Evolutionary conservation across 2,888 invertebrate species (phyloP).

Genomic region (Lutraria lutraria): DNA sequence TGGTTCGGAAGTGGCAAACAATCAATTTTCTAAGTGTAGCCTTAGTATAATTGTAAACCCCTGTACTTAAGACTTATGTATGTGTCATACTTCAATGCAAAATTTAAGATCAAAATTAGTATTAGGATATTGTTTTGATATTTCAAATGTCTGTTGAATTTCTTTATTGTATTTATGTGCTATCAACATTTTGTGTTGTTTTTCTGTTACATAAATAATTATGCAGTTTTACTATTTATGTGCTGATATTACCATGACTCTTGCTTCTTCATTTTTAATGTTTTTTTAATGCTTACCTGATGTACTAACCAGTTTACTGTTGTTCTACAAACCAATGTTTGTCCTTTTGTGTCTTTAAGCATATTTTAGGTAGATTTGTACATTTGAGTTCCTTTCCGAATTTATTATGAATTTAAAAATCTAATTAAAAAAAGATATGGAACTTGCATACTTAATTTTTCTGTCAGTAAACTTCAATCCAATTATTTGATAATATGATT

Average conservation of each 20-base stretch:
- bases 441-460: too few species aligned
- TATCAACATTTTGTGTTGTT: neutral
- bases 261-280: neutral
- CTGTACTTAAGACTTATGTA: neutral
- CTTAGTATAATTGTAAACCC: too few species aligned
- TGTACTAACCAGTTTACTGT: neutral
- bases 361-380: too few species aligned
- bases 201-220: neutral
- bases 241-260: neutral
- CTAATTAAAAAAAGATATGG: too few species aligned
- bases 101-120: constrained; percentile 17
- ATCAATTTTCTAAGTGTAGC: too few species aligned
- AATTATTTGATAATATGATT: too few species aligned
- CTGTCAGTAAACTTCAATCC: too few species aligned
- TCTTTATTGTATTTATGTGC: constrained; percentile 5
- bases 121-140: neutral
- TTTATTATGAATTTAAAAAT: too few species aligned
- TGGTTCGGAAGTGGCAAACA: too few species aligned
- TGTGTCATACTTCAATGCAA: neutral
- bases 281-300: neutral
- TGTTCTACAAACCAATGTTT: neutral
- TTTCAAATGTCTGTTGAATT: neutral
- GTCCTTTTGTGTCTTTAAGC: too few species aligned
- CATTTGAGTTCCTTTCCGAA: too few species aligned
- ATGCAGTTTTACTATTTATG: neutral